A percentile compares a stretch with the other conserved stretches of the same genome.
Conservation (phyloP, 2,113 vertebrate genomes). For the Epinephelus fuscoguttatus region DNA sequence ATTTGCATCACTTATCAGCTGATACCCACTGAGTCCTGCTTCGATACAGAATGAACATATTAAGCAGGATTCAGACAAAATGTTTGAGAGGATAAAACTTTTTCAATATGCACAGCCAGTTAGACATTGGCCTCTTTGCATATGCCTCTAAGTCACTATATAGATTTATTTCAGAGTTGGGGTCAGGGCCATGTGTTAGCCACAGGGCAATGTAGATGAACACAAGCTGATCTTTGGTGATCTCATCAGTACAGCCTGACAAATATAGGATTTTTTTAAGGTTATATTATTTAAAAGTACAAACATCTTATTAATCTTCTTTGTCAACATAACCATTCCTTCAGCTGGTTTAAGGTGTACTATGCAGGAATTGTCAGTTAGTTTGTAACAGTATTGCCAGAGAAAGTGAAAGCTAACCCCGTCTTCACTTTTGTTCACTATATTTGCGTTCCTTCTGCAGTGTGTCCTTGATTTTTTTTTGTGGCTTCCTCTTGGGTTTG, state of each 20-base stretch:
- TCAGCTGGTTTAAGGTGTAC: too few relatives aligned
- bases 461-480: too few relatives aligned
- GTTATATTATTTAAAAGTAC: not conserved
- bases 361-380: too few relatives aligned
- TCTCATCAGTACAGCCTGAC: slow-evolving; percentile 1
- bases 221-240: slow-evolving; percentile 7
- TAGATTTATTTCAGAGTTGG: slow-evolving; percentile 4
- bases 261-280: not conserved
- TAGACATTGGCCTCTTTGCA: not conserved
- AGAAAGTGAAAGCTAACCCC: too few relatives aligned
- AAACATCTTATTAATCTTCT: too few relatives aligned
- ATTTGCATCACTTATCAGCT: slow-evolving; percentile 51
- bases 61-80: not conserved
- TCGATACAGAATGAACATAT: slow-evolving; percentile 1
- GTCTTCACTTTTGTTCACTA: too few relatives aligned
- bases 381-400: too few relatives aligned
- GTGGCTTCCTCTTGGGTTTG: too few relatives aligned
- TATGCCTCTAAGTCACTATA: not conserved
- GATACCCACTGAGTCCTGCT: not conserved
- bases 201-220: slow-evolving; percentile 18
- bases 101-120: not conserved
- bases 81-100: not conserved
- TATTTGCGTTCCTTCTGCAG: too few relatives aligned
- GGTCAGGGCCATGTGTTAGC: not conserved
- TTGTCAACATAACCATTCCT: too few relatives aligned